These are phyloP conservation scores for Steinernema khuongi DNA, from an alignment of 1,140 invertebrate species.

Conservation along the genomic window DNA sequence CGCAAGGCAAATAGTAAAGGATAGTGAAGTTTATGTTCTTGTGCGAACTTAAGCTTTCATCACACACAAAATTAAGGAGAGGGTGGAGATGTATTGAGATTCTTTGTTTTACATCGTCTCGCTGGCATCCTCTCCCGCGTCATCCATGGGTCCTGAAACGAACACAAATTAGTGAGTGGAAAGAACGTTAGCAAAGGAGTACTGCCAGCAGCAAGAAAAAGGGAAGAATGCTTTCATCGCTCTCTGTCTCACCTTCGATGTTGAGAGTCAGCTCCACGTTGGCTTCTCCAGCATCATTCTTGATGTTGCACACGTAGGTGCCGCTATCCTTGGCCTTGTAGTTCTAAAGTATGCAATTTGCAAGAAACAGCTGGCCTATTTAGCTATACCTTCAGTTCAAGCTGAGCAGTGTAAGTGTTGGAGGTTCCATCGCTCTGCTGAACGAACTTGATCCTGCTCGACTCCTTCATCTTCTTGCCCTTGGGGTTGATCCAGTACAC, in stretches of 20 bases:
- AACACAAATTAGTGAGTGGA: neutral
- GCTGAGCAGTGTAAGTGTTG: conserved; percentile 57
- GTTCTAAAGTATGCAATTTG: conserved; percentile 67
- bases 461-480: conserved; percentile 59
- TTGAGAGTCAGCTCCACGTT: conserved; percentile 97
- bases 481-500: conserved; percentile 59
- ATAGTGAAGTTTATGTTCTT: too few relatives aligned
- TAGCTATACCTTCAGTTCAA: conserved; percentile 59
- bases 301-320: conserved; percentile 89
- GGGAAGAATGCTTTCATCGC: neutral
- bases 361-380: conserved; percentile 10
- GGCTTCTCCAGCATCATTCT: conserved; percentile 92
- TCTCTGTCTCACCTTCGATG: conserved; percentile 70
- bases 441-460: conserved; percentile 56
- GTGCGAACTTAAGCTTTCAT: too few relatives aligned
- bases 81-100: conserved; percentile 15
- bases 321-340: conserved; percentile 88
- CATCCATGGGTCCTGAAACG: conserved; percentile 54
- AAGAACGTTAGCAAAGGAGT: conserved; percentile 21
- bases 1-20: too few relatives aligned
- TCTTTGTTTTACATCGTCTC: conserved; percentile 26
- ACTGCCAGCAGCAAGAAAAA: conserved; percentile 19
- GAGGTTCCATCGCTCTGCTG: conserved; percentile 48
- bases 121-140: conserved; percentile 54
- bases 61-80: neutral